These are phyloP conservation scores for Leptonema lineaticorne DNA, from an alignment of 1,140 invertebrate genomes.

Conservation along the genomic window DNA sequence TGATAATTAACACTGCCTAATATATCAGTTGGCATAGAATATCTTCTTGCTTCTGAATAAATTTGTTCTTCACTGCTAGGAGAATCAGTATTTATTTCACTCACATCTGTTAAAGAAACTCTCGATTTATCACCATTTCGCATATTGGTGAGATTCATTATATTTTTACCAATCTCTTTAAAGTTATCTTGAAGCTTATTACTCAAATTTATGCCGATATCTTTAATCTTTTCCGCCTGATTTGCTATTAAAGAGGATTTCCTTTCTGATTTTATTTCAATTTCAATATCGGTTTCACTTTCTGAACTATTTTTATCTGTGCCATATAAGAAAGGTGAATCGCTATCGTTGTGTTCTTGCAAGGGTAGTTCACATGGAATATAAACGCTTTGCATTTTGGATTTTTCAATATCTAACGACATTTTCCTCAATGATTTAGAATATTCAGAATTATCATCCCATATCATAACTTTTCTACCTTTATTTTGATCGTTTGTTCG, in stretches of 20 bases:
- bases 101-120: background rate
- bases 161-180: slow-evolving; percentile 45
- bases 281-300: slow-evolving; percentile 12
- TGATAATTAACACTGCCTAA: slow-evolving; percentile 34
- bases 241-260: slow-evolving; percentile 43
- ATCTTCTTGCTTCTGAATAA: slow-evolving; percentile 40
- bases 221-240: slow-evolving; percentile 48
- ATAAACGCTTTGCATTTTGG: slow-evolving; percentile 44
- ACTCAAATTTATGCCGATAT: slow-evolving; percentile 46
- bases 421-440: slow-evolving; percentile 24
- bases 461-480: background rate
- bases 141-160: slow-evolving; percentile 38
- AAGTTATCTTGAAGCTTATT: slow-evolving; percentile 48
- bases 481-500: background rate
- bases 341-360: slow-evolving; percentile 34
- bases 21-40: slow-evolving; percentile 20
- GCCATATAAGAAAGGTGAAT: slow-evolving; percentile 26
- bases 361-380: slow-evolving; percentile 50
- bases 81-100: background rate
- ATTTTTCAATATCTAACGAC: slow-evolving; percentile 32
- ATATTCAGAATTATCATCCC: slow-evolving; percentile 26
- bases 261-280: slow-evolving; percentile 13
- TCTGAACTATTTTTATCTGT: slow-evolving; percentile 17
- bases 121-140: slow-evolving; percentile 41
- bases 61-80: slow-evolving; percentile 43